phyloP scores from a whole-genome alignment of 1,140 invertebrate species.

The Zaprionus ornatus region DNA sequence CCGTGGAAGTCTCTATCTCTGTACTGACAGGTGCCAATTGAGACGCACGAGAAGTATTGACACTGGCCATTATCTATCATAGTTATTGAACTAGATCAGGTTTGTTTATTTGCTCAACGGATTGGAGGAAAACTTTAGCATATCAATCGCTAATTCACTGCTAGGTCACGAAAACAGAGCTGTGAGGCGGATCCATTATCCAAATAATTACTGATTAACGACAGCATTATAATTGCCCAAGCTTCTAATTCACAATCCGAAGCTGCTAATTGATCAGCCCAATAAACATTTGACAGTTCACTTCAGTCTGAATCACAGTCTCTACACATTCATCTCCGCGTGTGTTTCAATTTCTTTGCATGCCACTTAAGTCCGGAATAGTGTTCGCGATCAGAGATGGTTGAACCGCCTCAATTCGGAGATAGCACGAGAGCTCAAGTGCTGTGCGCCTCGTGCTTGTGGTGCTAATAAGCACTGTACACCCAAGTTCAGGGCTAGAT shows the following conservation, averaged over 20 bases:
- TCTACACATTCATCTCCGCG: not conserved
- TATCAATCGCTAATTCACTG: not conserved
- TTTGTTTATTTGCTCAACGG: conserved; percentile 21
- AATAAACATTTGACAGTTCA: conserved; percentile 13
- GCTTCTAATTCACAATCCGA: not conserved
- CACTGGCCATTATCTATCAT: not conserved
- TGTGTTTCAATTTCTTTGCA: conserved; percentile 3
- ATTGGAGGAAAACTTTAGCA: not conserved
- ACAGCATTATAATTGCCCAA: conserved; percentile 16
- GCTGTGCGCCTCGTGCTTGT: not conserved
- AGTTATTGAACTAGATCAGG: conserved; percentile 32
- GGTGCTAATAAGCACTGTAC: conserved; percentile 27
- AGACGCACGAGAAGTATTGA: not conserved
- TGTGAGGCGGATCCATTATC: conserved; percentile 6
- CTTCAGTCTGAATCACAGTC: not conserved
- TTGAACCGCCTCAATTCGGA: conserved; percentile 20
- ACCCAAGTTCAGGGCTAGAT: conserved; percentile 33
- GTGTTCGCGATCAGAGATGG: not conserved
- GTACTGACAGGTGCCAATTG: conserved; percentile 17
- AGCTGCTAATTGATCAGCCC: conserved; percentile 16
- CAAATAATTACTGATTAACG: conserved; percentile 36
- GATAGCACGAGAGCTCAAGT: conserved; percentile 6
- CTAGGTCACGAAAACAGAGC: conserved; percentile 2
- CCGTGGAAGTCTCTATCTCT: not conserved
- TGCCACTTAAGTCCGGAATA: conserved; percentile 2